Evolutionary conservation across 2,888 invertebrate genomes (phyloP), one percentile per base, ranked within the genome.

Genomic region (Plebejus anna): DNA sequence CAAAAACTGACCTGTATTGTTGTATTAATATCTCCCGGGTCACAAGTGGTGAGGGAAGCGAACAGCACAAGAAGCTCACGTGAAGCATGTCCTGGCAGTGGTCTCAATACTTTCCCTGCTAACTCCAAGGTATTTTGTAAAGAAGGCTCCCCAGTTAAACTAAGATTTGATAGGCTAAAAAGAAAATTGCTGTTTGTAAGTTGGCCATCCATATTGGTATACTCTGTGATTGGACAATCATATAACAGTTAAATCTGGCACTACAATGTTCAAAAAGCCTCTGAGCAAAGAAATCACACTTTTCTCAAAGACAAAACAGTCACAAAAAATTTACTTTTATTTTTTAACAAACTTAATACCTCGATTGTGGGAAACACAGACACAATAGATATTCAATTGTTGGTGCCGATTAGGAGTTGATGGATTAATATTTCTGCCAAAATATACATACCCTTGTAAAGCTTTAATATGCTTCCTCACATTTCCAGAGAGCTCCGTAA

Each of bases 21-120:
- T 77, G 95, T 94, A 80, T 95, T 96, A 66, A 99, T 98, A 86
- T 99, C 98, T 28, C 97, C 96, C 1, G 99, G 99, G 93, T 99
- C 99, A 88, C 99, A 99, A 0, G 99, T 98, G 0, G 99, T 99
- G 38, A 99, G 94, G 82, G 99, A 98, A 2, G 98, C 98, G 94
- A 98, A 96, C 38, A 99, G 95, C 2, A 99, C 94, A 9, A 99
- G 94, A 55, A 99, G 95, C 94, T 99, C 99, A 82, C 98, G 95
- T 78, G 99, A 99, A 0, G 99, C 98, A 92, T 99, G 99, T 0
- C 97, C 96, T 0, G 99, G 99, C 82, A 99, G 95, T 76, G 98
- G 96, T 86, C 96, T 96, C 13, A 99, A 94, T 0, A 97, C 96
- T 82, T 97, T 95, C 13, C 97, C 90, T 0, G 99, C 98, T 82